Evolutionary conservation across 2,888 invertebrate species (phyloP), one percentile per base, ranked within the genome.

Genomic region (Hemicrepidius hirtus): DNA sequence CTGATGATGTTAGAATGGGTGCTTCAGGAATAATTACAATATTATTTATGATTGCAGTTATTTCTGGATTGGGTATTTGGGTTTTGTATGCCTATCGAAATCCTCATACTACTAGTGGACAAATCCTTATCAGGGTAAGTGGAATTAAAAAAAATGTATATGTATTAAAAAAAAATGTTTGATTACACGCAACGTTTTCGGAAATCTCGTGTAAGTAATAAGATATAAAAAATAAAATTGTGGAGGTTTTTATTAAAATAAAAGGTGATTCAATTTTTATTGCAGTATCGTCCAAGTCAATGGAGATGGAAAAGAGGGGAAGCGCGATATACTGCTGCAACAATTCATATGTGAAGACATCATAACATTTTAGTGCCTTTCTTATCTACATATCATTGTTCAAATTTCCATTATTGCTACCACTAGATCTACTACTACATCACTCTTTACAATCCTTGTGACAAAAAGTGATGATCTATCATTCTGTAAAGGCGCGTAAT

Each of bases 41-140:
- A 18, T 87, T 95, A 78, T 88, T 95, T 55, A 87, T 94, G 24
- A 85, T 96, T 65, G 90, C 92, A 0, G 85, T 96, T 53, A 85
- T 95, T 9, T 88, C 91, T 65, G 90, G 91, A 32, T 82, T 93
- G n/a, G 91, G 89, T 24, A 90, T 92, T 7, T 99, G 98, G 98
- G 87, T 94, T 16, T 87, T 94, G 16, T 99, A 99, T 86, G 99
- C 98, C 3, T 99, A 98, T 88, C 93, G 95, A 84, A 96, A 98
- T 88, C 99, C 99, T 1, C 97, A 97, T 84, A 95, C 97, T 5
- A 91, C 95, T 62, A 97, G 97, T 79, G 99, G 99, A 75, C 97
- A 98, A 87, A 91, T 98, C 83, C 91, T 99, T 65, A 99, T 99
- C 83, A 95, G 96, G 92, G 98, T 98, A 87, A 89, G 89, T 62